Conservation (phyloP, 2,888 invertebrate species). For the Timema cristinae region DNA sequence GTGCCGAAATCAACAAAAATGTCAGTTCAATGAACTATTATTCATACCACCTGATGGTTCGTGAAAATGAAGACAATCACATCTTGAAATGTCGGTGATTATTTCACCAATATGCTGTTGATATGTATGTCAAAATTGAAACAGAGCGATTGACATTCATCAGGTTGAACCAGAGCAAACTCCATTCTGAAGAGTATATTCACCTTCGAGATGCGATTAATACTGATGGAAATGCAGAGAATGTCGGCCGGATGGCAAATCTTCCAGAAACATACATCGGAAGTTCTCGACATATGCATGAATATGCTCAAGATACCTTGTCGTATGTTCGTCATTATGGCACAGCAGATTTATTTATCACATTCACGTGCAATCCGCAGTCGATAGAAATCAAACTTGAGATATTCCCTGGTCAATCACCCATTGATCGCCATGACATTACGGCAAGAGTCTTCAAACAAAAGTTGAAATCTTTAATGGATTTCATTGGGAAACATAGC, state of each 20-base stretch:
- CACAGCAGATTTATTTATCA: neutral
- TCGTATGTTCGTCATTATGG: conserved; percentile 11
- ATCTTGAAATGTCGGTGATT: conserved; percentile 33
- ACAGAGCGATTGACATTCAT: conserved; percentile 39
- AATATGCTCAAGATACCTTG: conserved; percentile 1
- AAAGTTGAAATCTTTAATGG: conserved; percentile 17
- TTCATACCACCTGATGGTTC: conserved; percentile 36
- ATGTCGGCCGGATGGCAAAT: neutral
- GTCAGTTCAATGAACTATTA: conserved; percentile 36
- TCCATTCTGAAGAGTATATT: conserved; percentile 19
- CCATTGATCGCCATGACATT: conserved; percentile 24
- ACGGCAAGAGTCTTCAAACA: conserved; percentile 20
- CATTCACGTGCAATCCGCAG: conserved; percentile 1
- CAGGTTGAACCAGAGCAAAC: conserved; percentile 38
- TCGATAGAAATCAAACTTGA: neutral
- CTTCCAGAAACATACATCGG: neutral
- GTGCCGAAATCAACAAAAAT: conserved; percentile 27
- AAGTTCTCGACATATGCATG: conserved; percentile 9
- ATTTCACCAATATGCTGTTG: conserved; percentile 37
- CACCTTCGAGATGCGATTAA: conserved; percentile 16
- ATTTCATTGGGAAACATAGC: conserved; percentile 7
- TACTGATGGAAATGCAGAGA: neutral
- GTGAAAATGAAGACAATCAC: conserved; percentile 28
- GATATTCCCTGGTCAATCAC: conserved; percentile 17
- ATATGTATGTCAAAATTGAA: conserved; percentile 39